Conservation (phyloP, 2,113 vertebrate species). For the Oreochromis spilurus region DNA sequence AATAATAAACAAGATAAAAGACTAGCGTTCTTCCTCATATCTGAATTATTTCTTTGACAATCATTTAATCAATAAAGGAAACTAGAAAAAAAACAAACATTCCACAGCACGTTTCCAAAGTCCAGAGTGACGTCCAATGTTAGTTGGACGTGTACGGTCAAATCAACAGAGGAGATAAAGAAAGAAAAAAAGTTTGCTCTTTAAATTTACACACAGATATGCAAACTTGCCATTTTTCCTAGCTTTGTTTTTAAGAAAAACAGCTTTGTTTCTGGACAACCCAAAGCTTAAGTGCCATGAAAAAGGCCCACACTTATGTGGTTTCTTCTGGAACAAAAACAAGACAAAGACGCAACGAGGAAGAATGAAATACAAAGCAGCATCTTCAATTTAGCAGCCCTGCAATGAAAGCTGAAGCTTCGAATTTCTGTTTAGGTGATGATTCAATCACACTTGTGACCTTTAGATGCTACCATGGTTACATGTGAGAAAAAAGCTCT, state of each 20-base stretch:
- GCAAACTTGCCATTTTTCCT: not conserved
- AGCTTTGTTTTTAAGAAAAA: not conserved
- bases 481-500: not conserved
- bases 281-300: not conserved
- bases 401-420: not conserved
- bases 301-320: not conserved
- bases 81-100: not conserved
- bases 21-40: not conserved
- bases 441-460: not conserved
- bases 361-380: not conserved
- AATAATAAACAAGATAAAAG: not conserved
- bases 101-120: not conserved
- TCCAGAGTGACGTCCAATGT: not conserved
- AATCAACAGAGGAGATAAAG: not conserved
- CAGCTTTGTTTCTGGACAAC: not conserved
- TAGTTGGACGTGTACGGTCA: not conserved
- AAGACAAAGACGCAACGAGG: not conserved
- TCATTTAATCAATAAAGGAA: not conserved
- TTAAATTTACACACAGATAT: not conserved
- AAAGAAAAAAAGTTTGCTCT: not conserved
- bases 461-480: not conserved
- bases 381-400: not conserved
- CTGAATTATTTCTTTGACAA: not conserved
- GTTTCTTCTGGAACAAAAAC: not conserved
- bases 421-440: not conserved